These are phyloP conservation scores for Shargacucullia verbasci DNA, from an alignment of 2,888 invertebrate species.

Conservation along the genomic window DNA sequence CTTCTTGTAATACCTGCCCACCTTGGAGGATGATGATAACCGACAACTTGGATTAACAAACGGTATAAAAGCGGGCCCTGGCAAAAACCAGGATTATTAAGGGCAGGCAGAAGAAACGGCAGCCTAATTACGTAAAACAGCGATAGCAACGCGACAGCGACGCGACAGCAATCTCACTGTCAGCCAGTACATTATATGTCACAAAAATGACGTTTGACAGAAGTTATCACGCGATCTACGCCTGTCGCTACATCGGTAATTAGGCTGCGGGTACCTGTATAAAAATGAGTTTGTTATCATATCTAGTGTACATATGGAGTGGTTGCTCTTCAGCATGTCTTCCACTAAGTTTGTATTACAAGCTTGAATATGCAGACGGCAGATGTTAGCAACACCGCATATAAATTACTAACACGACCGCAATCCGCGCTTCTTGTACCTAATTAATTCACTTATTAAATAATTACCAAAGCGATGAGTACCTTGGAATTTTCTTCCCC, in stretches of 20 bases:
- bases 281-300: conserved; percentile 1
- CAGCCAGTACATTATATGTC: too few species aligned
- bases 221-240: too few species aligned
- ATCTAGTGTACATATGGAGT: conserved; percentile 34
- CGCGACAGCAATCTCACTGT: too few species aligned
- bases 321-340: conserved; percentile 51
- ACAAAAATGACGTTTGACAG: too few species aligned
- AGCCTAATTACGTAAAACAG: too few species aligned
- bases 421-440: conserved; percentile 57
- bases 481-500: background rate
- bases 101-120: background rate
- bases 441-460: conserved; percentile 43
- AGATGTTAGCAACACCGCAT: conserved; percentile 71
- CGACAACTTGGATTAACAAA: too few species aligned
- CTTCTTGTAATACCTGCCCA: too few species aligned
- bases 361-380: conserved; percentile 73
- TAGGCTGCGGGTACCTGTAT: too few species aligned
- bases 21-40: too few species aligned
- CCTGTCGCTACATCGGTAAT: too few species aligned
- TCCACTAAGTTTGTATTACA: conserved; percentile 69
- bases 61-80: too few species aligned
- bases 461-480: conserved; percentile 8
- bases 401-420: conserved; percentile 71
- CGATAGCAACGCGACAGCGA: too few species aligned
- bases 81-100: background rate